phyloP scores from a whole-genome alignment of 2,113 vertebrate genomes.

The Cryptotis parvus region DNA sequence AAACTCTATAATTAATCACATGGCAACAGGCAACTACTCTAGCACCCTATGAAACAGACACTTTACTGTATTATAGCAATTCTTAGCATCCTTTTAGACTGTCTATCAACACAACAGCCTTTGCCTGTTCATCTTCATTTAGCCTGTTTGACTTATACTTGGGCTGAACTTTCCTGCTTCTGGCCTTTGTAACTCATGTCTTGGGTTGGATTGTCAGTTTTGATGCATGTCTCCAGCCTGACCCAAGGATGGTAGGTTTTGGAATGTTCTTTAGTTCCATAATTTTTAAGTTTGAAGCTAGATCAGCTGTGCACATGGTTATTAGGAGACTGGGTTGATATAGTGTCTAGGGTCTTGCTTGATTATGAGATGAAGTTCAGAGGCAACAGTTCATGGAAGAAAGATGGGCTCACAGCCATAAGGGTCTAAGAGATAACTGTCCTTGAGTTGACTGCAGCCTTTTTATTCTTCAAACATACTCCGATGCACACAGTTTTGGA shows the following conservation, averaged over 20 bases:
- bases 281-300: neutral
- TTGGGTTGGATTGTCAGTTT: neutral
- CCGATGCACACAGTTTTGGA: neutral
- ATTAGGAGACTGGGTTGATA: neutral
- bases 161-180: neutral
- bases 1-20: neutral
- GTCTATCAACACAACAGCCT: neutral
- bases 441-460: neutral
- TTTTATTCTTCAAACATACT: conserved; percentile 1
- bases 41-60: neutral
- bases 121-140: neutral
- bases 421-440: neutral
- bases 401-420: neutral
- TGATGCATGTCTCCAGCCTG: neutral
- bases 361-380: neutral
- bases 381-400: neutral
- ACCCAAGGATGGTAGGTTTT: neutral
- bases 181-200: neutral
- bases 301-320: neutral
- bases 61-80: neutral
- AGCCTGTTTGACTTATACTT: neutral
- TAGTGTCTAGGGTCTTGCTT: neutral
- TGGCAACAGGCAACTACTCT: neutral
- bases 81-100: neutral
- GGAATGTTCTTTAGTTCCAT: too few species aligned